Conservation (phyloP, 2,888 invertebrate genomes). For the Drosophila algonquin region DNA sequence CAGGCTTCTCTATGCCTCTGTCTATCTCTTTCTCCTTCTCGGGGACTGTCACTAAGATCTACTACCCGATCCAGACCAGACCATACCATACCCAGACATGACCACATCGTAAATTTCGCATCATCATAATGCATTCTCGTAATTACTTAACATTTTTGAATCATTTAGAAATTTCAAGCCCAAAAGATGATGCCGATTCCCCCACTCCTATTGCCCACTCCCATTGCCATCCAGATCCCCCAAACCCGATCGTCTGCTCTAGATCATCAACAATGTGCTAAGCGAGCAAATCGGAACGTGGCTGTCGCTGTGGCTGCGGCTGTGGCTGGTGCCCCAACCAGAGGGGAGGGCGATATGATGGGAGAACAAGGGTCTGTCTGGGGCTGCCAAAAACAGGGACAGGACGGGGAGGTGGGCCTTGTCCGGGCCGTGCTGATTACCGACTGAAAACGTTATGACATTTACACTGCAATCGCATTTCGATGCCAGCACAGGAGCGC, state of each 20-base stretch:
- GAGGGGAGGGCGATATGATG: not conserved
- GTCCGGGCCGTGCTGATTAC: conserved; percentile 61
- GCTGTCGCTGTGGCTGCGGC: not conserved
- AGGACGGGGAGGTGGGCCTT: too few species aligned
- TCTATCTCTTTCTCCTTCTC: not conserved
- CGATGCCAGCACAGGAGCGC: conserved; percentile 49
- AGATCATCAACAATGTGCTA: conserved; percentile 75
- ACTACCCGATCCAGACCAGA: not conserved
- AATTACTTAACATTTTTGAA: conserved; percentile 83
- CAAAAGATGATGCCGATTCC: conserved; percentile 58
- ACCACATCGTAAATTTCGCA: conserved; percentile 77
- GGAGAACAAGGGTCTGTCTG: conserved; percentile 14
- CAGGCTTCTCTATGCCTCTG: conserved; percentile 26
- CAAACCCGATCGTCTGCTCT: conserved; percentile 49
- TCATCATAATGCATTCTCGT: conserved; percentile 79
- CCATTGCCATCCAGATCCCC: conserved; percentile 6
- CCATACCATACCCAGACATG: conserved; percentile 18
- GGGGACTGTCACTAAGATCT: not conserved
- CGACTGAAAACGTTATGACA: conserved; percentile 73
- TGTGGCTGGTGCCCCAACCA: not conserved
- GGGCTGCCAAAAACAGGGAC: conserved; percentile 7
- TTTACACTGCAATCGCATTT: conserved; percentile 61
- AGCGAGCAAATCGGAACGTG: conserved; percentile 54
- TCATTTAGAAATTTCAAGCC: conserved; percentile 80
- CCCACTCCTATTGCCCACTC: not conserved